Conservation (phyloP, 1,140 invertebrate species). For the fruit fly (Drosophila melanogaster) region DNA sequence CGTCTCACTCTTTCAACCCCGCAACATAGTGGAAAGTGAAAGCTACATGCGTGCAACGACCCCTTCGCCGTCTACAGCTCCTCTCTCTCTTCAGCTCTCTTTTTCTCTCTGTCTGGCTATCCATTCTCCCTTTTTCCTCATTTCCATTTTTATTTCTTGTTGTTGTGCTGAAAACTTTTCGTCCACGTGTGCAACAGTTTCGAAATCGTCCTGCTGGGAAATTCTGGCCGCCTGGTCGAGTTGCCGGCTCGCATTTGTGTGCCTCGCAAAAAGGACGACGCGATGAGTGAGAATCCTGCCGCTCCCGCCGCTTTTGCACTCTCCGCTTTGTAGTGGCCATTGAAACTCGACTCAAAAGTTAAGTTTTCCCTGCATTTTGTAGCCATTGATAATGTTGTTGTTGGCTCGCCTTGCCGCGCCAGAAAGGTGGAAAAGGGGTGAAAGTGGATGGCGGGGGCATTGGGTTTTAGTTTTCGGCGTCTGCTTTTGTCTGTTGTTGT, state of each 20-base stretch:
- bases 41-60: conserved; percentile 76
- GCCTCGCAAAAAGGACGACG: conserved; percentile 78
- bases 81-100: conserved; percentile 12
- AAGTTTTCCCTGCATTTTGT: conserved; percentile 55
- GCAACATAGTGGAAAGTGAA: conserved; percentile 58
- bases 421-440: not conserved
- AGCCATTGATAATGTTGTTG: conserved; percentile 21
- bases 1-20: conserved; percentile 6
- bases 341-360: conserved; percentile 73
- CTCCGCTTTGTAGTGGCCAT: conserved; percentile 41
- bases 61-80: conserved; percentile 39
- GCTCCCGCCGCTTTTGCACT: not conserved
- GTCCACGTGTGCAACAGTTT: conserved; percentile 71
- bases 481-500: conserved; percentile 63
- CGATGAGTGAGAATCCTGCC: conserved; percentile 61
- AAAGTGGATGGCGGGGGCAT: not conserved
- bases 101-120: conserved; percentile 58
- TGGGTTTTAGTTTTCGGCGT: conserved; percentile 60
- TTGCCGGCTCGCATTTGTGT: conserved; percentile 80
- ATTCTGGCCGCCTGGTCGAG: conserved; percentile 64
- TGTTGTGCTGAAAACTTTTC: conserved; percentile 32
- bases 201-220: conserved; percentile 27
- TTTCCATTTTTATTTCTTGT: conserved; percentile 16
- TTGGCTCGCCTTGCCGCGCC: not conserved
- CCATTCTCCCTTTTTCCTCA: conserved; percentile 63